Conservation (phyloP, 2,113 vertebrate genomes). For the Nerophis lumbriciformis region DNA sequence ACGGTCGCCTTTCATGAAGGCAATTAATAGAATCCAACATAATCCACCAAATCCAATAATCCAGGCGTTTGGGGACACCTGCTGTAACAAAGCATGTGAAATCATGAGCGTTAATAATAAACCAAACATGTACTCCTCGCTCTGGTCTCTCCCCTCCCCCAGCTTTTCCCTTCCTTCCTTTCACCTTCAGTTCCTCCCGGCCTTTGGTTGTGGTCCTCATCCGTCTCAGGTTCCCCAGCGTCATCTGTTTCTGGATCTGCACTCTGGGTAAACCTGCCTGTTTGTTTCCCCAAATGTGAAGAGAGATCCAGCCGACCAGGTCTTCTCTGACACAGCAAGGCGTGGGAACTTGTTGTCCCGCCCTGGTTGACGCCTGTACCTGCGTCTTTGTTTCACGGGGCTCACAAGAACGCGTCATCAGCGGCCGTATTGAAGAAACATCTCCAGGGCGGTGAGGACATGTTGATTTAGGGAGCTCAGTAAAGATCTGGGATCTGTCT, state of each 20-base stretch:
- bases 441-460: background rate
- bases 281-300: constrained; percentile 48
- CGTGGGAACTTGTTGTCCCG: constrained; percentile 27
- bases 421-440: background rate
- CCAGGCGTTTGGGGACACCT: too few species aligned
- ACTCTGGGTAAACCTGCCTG: constrained; percentile 71
- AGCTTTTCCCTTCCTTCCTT: constrained; percentile 13
- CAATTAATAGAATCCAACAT: too few species aligned
- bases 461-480: constrained; percentile 3
- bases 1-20: too few species aligned
- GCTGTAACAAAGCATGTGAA: background rate
- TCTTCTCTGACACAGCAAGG: constrained; percentile 41
- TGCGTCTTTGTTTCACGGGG: constrained; percentile 23
- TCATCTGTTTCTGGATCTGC: constrained; percentile 66
- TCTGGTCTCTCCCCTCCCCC: constrained; percentile 6
- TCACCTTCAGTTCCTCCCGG: constrained; percentile 20
- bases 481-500: background rate
- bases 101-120: background rate
- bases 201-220: constrained; percentile 14
- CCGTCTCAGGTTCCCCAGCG: constrained; percentile 30
- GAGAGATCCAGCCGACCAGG: constrained; percentile 52
- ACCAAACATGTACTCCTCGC: background rate
- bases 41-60: too few species aligned
- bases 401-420: constrained; percentile 20
- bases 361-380: background rate